phyloP scores from a whole-genome alignment of 2,113 vertebrate genomes.

The Galemys pyrenaicus region DNA sequence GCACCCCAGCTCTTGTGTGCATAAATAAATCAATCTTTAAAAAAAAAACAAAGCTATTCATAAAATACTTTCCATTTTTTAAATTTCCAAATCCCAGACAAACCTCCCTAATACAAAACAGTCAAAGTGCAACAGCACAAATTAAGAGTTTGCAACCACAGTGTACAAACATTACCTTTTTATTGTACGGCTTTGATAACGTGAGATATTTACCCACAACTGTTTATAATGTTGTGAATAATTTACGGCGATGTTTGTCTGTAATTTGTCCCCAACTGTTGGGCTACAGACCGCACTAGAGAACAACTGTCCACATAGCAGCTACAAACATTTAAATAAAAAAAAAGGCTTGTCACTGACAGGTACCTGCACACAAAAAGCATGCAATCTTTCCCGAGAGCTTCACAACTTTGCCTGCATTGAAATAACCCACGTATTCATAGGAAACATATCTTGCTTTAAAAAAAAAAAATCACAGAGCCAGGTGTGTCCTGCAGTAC shows the following conservation, averaged over 20 bases:
- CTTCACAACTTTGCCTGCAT: conserved; percentile 90
- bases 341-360: conserved; percentile 85
- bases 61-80: conserved; percentile 79
- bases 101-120: conserved; percentile 92
- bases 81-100: conserved; percentile 94
- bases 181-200: conserved; percentile 90
- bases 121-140: conserved; percentile 98
- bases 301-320: conserved; percentile 97
- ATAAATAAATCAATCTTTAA: too few relatives aligned
- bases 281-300: conserved; percentile 91
- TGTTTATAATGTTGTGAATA: conserved; percentile 87
- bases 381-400: conserved; percentile 91
- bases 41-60: too few relatives aligned
- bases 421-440: conserved; percentile 92
- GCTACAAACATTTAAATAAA: conserved; percentile 94
- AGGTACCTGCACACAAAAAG: conserved; percentile 89
- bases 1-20: too few relatives aligned
- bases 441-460: conserved; percentile 82
- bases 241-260: conserved; percentile 88
- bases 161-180: conserved; percentile 94
- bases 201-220: conserved; percentile 92
- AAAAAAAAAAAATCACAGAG: conserved; percentile 80
- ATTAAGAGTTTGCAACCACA: conserved; percentile 97
- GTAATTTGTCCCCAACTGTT: conserved; percentile 91
- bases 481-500: conserved; percentile 92